phyloP scores from a whole-genome alignment of 1,140 invertebrate species.

The Papilio helenus region DNA sequence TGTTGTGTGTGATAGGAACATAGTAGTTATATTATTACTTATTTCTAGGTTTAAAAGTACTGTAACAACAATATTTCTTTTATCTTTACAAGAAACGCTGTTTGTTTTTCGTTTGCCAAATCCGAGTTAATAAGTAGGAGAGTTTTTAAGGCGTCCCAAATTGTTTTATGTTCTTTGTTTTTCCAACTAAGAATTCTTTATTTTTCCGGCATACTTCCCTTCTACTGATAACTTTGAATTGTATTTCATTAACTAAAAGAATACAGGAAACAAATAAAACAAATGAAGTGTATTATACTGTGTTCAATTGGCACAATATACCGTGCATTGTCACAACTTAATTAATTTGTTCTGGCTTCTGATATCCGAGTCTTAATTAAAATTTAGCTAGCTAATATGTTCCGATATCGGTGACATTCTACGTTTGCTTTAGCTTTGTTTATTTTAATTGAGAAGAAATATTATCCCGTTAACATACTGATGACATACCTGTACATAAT shows the following conservation, averaged over 20 bases:
- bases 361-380: not conserved
- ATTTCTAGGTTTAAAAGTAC: not conserved
- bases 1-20: too few species aligned
- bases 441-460: not conserved
- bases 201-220: not conserved
- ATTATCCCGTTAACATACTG: too few species aligned
- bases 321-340: not conserved
- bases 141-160: not conserved
- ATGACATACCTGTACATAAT: too few species aligned
- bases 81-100: not conserved
- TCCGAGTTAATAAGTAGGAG: not conserved
- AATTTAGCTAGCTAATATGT: not conserved
- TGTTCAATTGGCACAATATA: not conserved
- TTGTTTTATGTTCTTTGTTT: constrained; percentile 4
- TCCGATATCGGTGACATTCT: not conserved
- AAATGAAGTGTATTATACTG: not conserved
- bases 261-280: not conserved
- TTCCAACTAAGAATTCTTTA: not conserved
- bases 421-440: not conserved
- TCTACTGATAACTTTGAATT: not conserved
- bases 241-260: not conserved
- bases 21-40: not conserved
- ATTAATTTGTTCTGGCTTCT: constrained; percentile 12
- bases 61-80: not conserved
- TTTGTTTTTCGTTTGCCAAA: not conserved